These are phyloP conservation scores for Pseudomyrmex cubaensis DNA, from an alignment of 1,140 invertebrate species.

Conservation along the genomic window DNA sequence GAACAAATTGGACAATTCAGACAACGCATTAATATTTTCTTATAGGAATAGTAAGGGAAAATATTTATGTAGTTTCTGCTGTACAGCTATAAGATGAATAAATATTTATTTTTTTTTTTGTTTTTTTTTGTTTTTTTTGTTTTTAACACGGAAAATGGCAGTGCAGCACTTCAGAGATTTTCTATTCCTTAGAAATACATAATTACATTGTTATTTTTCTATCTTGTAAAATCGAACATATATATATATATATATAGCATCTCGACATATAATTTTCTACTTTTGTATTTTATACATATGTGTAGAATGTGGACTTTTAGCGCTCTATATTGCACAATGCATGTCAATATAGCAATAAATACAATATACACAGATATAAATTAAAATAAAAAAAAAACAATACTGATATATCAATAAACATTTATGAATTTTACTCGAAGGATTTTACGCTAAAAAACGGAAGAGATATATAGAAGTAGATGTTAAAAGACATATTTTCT, in stretches of 20 bases:
- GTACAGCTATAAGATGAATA: constrained; percentile 45
- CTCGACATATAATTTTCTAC: constrained; percentile 62
- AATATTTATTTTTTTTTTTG: constrained; percentile 69
- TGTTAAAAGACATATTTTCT: constrained; percentile 39
- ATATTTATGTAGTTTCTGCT: constrained; percentile 45
- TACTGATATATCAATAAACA: constrained; percentile 14
- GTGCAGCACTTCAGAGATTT: constrained; percentile 38
- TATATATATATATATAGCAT: not conserved
- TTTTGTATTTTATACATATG: constrained; percentile 64
- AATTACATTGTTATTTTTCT: constrained; percentile 51
- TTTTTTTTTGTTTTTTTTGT: constrained; percentile 31
- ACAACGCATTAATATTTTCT: constrained; percentile 56
- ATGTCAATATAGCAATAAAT: constrained; percentile 29
- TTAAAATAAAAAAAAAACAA: not conserved
- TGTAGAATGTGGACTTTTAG: constrained; percentile 40
- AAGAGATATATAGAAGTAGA: constrained; percentile 10
- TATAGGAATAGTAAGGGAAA: constrained; percentile 32
- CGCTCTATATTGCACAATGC: not conserved
- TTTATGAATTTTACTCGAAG: constrained; percentile 7
- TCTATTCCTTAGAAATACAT: constrained; percentile 37
- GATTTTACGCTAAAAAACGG: not conserved
- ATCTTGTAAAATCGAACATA: constrained; percentile 15
- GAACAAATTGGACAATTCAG: constrained; percentile 37
- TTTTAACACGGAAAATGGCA: constrained; percentile 9
- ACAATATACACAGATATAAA: constrained; percentile 37